Percentiles rank a stretch among this genome's conserved stretches.
These are phyloP conservation scores for Cyprinodon diabolis DNA, from an alignment of 2,797 vertebrate genomes.

Conservation along the genomic window DNA sequence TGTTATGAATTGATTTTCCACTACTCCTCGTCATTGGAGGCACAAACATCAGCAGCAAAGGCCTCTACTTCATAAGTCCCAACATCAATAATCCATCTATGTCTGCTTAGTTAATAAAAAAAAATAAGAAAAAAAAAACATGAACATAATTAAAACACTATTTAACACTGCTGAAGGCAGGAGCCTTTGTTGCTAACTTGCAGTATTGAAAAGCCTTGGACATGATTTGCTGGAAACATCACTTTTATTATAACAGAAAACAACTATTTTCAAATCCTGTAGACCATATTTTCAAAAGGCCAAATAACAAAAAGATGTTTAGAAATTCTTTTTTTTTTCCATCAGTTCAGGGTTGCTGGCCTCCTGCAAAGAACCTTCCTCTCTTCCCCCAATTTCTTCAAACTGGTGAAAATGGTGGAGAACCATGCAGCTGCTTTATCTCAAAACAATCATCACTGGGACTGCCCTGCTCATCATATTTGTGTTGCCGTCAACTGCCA, in stretches of 20 bases:
- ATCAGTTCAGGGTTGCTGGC: no score
- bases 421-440: no score
- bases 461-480: no score
- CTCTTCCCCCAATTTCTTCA: no score
- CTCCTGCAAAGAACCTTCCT: no score
- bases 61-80: neutral
- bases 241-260: neutral
- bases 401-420: no score
- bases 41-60: constrained; percentile 3
- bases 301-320: no score
- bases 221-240: neutral
- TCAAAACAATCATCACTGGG: no score
- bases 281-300: no score
- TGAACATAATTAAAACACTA: neutral
- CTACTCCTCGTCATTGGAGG: neutral
- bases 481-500: no score
- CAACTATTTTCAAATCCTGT: no score
- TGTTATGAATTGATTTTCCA: neutral
- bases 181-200: neutral
- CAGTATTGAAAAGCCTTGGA: neutral
- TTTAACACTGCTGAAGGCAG: neutral
- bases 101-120: neutral
- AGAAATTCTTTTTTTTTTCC: no score
- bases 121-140: neutral
- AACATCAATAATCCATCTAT: neutral